Evolutionary conservation across 92 coral and sea anemone species (phyloP).

Genomic region (Phenganax stokvisi): DNA sequence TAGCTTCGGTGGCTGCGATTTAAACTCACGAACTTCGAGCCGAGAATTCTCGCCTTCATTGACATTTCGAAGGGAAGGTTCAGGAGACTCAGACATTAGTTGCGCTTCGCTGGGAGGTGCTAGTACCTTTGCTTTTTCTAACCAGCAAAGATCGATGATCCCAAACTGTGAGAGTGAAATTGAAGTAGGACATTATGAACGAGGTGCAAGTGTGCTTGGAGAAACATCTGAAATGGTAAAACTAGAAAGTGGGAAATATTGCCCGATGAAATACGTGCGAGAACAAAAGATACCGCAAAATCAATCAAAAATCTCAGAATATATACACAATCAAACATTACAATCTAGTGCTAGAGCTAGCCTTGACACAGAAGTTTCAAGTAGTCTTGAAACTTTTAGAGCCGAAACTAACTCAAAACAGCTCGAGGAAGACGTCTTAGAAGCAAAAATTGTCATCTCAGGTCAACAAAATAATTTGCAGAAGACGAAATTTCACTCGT

Average conservation of each 20-base stretch:
- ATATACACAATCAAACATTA: neutral
- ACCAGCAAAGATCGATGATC: neutral
- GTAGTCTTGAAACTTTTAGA: no score
- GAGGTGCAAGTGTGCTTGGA: conserved; percentile 36
- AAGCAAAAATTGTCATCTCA: no score
- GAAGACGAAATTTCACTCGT: no score
- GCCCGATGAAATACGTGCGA: neutral
- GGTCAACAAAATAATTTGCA: no score
- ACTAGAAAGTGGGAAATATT: neutral
- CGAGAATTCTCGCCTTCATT: conserved; percentile 5
- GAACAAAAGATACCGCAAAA: neutral
- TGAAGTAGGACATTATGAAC: neutral
- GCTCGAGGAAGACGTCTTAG: no score
- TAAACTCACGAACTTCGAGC: conserved; percentile 9
- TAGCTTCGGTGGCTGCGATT: conserved; percentile 16
- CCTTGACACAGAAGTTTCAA: no score
- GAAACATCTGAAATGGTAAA: neutral
- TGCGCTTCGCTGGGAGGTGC: conserved; percentile 7
- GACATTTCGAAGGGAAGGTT: conserved; percentile 24
- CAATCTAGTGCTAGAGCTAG: neutral
- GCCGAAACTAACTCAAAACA: no score
- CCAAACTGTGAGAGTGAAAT: neutral
- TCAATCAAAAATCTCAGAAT: neutral
- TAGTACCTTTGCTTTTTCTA: conserved; percentile 1
- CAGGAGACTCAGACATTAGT: conserved; percentile 7